Evolutionary conservation across 2,113 vertebrate species (phyloP).

Genomic region (cattle (Bos taurus)): ARS-UCD2.0 NC_037334.1:47571501-47572000

Average conservation of each 20-base stretch:
- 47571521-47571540: neutral
- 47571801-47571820: neutral
- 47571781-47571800: neutral
- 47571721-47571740: conserved; percentile 26
- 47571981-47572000: neutral
- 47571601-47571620: neutral
- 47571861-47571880: neutral
- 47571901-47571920: neutral
- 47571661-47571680: neutral
- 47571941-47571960: neutral
- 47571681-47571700: neutral
- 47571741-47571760: neutral
- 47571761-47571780: neutral
- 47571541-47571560: conserved; percentile 30
- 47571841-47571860: neutral
- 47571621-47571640: neutral
- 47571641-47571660: conserved; percentile 2
- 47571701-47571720: neutral
- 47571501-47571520: neutral
- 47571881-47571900: neutral
- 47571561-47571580: neutral
- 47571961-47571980: neutral
- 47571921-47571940: neutral
- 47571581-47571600: neutral
- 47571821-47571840: neutral